Evolutionary conservation across 2,888 invertebrate species (phyloP).

Genomic region (Sturmia bella): DNA sequence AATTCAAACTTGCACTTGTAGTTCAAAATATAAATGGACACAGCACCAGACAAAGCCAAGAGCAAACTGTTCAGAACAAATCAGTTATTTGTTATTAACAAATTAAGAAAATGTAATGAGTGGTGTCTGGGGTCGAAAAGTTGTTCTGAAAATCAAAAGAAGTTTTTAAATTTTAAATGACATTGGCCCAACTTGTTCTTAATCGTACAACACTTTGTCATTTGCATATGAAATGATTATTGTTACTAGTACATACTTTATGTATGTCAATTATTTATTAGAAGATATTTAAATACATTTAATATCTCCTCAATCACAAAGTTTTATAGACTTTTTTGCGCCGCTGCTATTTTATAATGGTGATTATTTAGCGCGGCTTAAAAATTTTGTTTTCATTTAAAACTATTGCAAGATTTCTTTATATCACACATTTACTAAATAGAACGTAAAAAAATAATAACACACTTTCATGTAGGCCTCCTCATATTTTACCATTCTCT

Average conservation of each 20-base stretch:
- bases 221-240: constrained; percentile 21
- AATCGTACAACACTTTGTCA: constrained; percentile 22
- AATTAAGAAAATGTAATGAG: constrained; percentile 8
- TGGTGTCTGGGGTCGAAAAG: constrained; percentile 35
- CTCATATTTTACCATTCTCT: constrained; percentile 61
- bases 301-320: constrained; percentile 24
- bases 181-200: constrained; percentile 64
- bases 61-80: constrained; percentile 63
- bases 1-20: constrained; percentile 19
- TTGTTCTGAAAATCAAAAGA: constrained; percentile 21
- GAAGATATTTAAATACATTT: constrained; percentile 26
- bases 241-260: neutral
- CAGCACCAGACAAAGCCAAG: constrained; percentile 62
- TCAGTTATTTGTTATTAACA: constrained; percentile 30
- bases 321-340: constrained; percentile 17
- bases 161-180: constrained; percentile 57
- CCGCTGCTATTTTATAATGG: constrained; percentile 6
- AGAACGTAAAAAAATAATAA: constrained; percentile 66
- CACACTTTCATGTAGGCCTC: constrained; percentile 57
- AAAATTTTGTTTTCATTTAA: constrained; percentile 37
- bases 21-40: constrained; percentile 25
- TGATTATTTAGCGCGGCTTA: constrained; percentile 39
- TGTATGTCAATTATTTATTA: neutral
- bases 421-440: constrained; percentile 53
- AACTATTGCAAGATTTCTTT: constrained; percentile 35